Evolutionary conservation across 2,797 vertebrate genomes (phyloP).

Genomic region (Acipenser ruthenus): DNA sequence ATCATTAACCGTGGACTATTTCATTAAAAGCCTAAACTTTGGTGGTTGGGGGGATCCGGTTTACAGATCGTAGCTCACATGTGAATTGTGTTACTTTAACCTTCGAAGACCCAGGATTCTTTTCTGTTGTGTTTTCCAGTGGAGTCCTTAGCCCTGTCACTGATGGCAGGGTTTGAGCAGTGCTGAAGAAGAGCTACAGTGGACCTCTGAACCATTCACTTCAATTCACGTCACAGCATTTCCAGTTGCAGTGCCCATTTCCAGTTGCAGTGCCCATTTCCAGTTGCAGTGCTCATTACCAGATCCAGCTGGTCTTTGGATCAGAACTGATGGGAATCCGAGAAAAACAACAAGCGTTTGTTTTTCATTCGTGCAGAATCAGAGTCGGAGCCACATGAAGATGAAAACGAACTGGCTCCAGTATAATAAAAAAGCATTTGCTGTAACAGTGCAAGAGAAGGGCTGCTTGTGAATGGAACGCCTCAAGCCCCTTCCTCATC

Average conservation of each 20-base stretch:
- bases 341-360: neutral
- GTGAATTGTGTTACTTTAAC: neutral
- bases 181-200: constrained; percentile 43
- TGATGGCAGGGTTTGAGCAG: constrained; percentile 96
- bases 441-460: neutral
- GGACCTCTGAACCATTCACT: neutral
- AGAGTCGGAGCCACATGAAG: too few relatives aligned
- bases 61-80: neutral
- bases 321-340: neutral
- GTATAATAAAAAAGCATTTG: neutral
- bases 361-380: neutral
- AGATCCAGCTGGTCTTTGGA: neutral
- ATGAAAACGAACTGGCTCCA: neutral
- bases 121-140: constrained; percentile 52
- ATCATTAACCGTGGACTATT: neutral
- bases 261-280: constrained; percentile 15
- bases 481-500: constrained; percentile 1
- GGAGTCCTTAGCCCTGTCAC: constrained; percentile 90
- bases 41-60: too few relatives aligned
- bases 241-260: constrained; percentile 27
- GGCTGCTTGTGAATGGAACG: neutral
- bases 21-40: too few relatives aligned
- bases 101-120: neutral
- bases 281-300: constrained; percentile 9
- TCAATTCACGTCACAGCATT: constrained; percentile 20